Percentiles rank a stretch among this genome's conserved stretches.
Conservation (phyloP, 2,113 vertebrate species). For the Xyliphius kryptos region DNA sequence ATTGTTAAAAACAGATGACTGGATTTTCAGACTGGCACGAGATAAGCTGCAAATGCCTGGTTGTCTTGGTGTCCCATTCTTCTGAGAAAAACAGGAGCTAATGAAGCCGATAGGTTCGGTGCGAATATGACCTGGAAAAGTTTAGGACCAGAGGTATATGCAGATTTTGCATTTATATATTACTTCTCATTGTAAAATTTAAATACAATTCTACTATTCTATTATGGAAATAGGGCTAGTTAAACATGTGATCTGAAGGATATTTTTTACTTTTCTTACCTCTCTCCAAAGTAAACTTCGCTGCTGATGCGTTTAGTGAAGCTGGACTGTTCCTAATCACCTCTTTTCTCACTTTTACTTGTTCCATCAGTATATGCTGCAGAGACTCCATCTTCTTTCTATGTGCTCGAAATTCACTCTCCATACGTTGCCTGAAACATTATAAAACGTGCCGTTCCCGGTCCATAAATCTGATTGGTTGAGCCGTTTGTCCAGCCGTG, state of each 20-base stretch:
- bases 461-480: too few relatives aligned
- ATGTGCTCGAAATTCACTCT: conserved; percentile 52
- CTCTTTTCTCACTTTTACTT: not conserved
- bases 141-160: not conserved
- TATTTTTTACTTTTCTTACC: conserved; percentile 40
- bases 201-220: too few relatives aligned
- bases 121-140: conserved; percentile 65
- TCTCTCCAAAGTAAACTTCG: conserved; percentile 48
- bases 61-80: conserved; percentile 82
- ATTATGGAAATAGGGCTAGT: too few relatives aligned
- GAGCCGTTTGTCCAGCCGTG: too few relatives aligned
- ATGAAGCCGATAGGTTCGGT: conserved; percentile 78
- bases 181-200: too few relatives aligned
- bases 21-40: conserved; percentile 68
- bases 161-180: not conserved
- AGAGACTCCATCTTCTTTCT: conserved; percentile 59
- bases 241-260: too few relatives aligned
- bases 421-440: conserved; percentile 55
- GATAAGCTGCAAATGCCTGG: conserved; percentile 74
- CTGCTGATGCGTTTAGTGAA: conserved; percentile 48
- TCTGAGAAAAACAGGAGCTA: conserved; percentile 74
- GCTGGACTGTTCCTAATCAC: conserved; percentile 70
- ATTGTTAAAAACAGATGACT: conserved; percentile 76
- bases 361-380: conserved; percentile 48
- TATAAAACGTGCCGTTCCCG: too few relatives aligned